Conservation (phyloP, 1,140 invertebrate species). For the Zaprionus vittiger region DNA sequence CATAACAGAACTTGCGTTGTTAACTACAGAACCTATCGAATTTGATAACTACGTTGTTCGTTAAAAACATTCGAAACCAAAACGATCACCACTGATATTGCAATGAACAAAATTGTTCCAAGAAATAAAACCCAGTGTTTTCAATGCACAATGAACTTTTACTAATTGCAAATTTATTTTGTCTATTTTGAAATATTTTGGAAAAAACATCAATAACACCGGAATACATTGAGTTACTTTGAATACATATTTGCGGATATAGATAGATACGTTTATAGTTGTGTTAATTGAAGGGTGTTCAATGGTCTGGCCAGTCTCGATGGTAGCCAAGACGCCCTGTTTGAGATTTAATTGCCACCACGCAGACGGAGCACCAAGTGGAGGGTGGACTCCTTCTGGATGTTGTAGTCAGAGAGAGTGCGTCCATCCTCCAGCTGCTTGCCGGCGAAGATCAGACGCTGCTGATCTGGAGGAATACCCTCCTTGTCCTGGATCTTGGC, state of each 20-base stretch:
- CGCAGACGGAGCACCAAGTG: constrained; percentile 93
- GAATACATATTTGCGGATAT: constrained; percentile 2
- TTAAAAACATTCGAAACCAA: neutral
- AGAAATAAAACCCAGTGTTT: neutral
- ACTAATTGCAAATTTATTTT: neutral
- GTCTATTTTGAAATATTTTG: neutral
- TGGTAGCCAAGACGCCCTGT: constrained; percentile 92
- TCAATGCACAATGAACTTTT: neutral
- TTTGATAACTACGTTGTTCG: neutral
- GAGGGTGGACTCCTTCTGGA: constrained; percentile 95
- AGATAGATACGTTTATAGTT: neutral
- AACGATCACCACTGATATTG: no score
- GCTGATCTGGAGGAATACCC: constrained; percentile 90
- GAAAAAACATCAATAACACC: neutral
- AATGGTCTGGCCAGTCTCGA: constrained; percentile 89
- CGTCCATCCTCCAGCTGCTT: constrained; percentile 90
- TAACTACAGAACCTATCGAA: neutral
- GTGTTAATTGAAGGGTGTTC: neutral
- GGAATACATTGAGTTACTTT: neutral
- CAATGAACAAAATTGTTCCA: neutral
- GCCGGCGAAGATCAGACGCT: constrained; percentile 87
- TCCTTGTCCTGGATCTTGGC: constrained; percentile 91
- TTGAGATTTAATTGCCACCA: constrained; percentile 91
- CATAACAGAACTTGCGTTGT: neutral
- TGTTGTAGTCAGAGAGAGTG: constrained; percentile 92